Evolutionary conservation across 2,797 vertebrate genomes (phyloP).

Genomic region (Lepus oiostolus): DNA sequence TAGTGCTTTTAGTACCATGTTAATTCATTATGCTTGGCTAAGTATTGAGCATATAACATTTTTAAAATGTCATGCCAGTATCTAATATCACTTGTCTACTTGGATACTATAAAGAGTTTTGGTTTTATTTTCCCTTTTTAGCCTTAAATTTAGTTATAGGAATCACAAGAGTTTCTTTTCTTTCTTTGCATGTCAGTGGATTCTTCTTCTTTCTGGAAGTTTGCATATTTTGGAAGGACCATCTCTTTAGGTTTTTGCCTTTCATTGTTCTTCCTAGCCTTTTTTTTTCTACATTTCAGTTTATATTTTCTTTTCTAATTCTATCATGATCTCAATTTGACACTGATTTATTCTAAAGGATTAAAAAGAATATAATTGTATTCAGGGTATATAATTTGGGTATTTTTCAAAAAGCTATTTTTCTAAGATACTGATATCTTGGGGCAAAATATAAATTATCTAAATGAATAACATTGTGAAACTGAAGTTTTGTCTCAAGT

Average conservation of each 20-base stretch:
- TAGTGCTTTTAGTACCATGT: neutral
- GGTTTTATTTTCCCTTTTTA: neutral
- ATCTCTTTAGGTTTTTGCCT: neutral
- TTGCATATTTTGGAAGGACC: neutral
- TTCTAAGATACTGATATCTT: slow-evolving; percentile 28
- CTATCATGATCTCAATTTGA: neutral
- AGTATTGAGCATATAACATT: neutral
- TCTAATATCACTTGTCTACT: neutral
- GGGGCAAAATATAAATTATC: neutral
- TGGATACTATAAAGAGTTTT: neutral
- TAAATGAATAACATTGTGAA: slow-evolving; percentile 25
- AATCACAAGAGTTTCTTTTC: neutral
- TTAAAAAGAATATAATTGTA: slow-evolving; percentile 35
- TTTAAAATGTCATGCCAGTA: slow-evolving; percentile 14
- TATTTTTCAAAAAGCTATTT: slow-evolving; percentile 8
- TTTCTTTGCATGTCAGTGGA: neutral
- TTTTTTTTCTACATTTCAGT: slow-evolving; percentile 9
- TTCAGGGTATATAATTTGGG: slow-evolving; percentile 17
- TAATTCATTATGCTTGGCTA: neutral
- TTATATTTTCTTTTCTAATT: slow-evolving; percentile 14
- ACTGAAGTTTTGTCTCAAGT: neutral
- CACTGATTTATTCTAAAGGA: neutral
- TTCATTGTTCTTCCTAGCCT: neutral
- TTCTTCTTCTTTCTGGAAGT: neutral
- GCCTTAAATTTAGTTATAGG: slow-evolving; percentile 13